phyloP scores from a whole-genome alignment of 64 coral and sea anemone species.

The Actinia equina region DNA sequence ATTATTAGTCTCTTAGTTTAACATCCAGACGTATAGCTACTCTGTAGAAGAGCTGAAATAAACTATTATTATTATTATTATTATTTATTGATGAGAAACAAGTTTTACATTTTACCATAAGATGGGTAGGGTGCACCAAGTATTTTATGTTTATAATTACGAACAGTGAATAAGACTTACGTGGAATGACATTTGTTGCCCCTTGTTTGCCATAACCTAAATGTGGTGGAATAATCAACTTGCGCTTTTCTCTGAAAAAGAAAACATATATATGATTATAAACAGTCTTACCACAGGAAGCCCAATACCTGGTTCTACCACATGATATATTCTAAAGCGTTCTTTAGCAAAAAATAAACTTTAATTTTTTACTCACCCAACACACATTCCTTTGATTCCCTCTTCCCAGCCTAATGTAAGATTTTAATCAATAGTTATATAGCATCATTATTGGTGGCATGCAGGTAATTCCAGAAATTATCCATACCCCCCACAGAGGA shows the following conservation, averaged over 20 bases:
- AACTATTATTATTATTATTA: too few species aligned
- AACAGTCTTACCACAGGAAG: not conserved
- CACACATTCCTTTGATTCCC: constrained; percentile 95
- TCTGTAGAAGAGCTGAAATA: too few species aligned
- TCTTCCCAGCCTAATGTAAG: constrained; percentile 79
- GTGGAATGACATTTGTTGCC: constrained; percentile 82
- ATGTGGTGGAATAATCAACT: constrained; percentile 87
- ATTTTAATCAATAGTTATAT: not conserved
- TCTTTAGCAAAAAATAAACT: not conserved
- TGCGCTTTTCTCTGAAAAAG: constrained; percentile 80
- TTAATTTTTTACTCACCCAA: constrained; percentile 59
- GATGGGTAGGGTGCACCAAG: too few species aligned
- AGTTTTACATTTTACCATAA: too few species aligned
- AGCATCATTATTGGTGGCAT: too few species aligned
- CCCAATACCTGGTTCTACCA: not conserved
- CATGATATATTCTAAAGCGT: too few species aligned
- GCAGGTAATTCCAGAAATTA: too few species aligned
- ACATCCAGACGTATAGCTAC: too few species aligned
- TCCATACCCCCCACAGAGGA: too few species aligned
- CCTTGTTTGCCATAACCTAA: constrained; percentile 82
- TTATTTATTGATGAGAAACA: too few species aligned
- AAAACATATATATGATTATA: not conserved
- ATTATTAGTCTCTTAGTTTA: too few species aligned
- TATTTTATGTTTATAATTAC: too few species aligned
- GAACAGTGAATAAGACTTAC: constrained; percentile 69